Evolutionary conservation across 2,113 vertebrate species (phyloP).

Genomic region (Beaufortia kweichowensis): DNA sequence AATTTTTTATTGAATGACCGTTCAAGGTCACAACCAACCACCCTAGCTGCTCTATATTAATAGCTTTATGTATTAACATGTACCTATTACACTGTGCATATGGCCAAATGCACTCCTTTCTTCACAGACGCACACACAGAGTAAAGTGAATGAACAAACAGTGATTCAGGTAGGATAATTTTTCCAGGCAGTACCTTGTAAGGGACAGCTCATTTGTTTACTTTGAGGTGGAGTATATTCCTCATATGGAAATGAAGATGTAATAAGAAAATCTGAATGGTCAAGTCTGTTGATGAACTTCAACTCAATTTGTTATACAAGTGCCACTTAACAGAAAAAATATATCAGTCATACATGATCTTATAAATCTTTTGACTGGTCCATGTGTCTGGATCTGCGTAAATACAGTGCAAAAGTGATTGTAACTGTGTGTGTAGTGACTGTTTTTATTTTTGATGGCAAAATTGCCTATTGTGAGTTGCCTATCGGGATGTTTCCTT

Average conservation of each 20-base stretch:
- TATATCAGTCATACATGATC: no score
- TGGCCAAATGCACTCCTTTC: conserved; percentile 12
- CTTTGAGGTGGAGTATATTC: neutral
- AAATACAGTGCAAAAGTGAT: no score
- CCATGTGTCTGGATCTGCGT: no score
- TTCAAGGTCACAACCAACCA: conserved; percentile 32
- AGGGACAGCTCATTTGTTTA: conserved; percentile 13
- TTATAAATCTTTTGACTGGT: no score
- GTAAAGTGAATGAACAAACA: conserved; percentile 8
- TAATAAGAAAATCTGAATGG: no score
- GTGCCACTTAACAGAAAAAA: no score
- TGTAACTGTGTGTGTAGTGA: no score
- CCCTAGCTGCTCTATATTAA: conserved; percentile 14
- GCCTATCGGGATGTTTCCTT: neutral
- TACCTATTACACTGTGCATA: conserved; percentile 20
- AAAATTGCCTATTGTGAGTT: no score
- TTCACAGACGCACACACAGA: neutral
- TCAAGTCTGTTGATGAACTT: no score
- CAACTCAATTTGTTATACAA: no score
- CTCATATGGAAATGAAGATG: neutral
- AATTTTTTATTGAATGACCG: conserved; percentile 36
- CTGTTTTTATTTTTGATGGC: no score
- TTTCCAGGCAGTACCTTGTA: neutral
- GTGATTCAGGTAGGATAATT: neutral
- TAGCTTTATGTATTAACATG: conserved; percentile 39